These are phyloP conservation scores for Orgyia antiqua DNA, from an alignment of 2,888 invertebrate species.

Conservation along the genomic window DNA sequence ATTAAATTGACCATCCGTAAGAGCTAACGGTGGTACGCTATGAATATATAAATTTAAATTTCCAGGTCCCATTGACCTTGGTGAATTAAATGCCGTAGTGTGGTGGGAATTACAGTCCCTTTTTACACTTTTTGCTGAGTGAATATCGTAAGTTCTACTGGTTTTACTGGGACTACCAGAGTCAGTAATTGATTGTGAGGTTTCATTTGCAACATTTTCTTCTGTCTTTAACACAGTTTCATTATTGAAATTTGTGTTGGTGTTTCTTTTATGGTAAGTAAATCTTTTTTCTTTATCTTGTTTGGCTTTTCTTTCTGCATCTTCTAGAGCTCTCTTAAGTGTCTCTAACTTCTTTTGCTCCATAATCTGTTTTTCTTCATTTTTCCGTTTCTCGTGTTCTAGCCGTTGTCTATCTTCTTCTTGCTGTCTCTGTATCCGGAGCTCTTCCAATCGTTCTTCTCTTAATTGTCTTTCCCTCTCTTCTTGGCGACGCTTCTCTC, in stretches of 20 bases:
- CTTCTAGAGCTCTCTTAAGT: constrained; percentile 86
- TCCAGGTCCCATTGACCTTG: constrained; percentile 57
- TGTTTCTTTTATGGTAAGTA: constrained; percentile 46
- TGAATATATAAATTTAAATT: constrained; percentile 66
- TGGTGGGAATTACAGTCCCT: constrained; percentile 58
- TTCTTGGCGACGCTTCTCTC: constrained; percentile 84
- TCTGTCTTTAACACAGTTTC: constrained; percentile 36
- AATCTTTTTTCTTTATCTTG: constrained; percentile 80
- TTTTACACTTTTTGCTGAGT: constrained; percentile 60
- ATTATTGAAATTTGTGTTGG: constrained; percentile 25
- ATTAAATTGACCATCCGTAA: constrained; percentile 63
- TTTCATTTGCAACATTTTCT: constrained; percentile 33
- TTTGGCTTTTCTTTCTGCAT: constrained; percentile 85
- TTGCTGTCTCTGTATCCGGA: constrained; percentile 85
- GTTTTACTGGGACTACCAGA: constrained; percentile 57
- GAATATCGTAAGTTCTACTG: constrained; percentile 60
- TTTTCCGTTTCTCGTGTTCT: constrained; percentile 83
- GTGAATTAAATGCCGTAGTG: constrained; percentile 63
- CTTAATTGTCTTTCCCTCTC: constrained; percentile 85
- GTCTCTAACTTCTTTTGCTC: constrained; percentile 86
- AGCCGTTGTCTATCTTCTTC: constrained; percentile 82
- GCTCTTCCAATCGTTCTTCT: constrained; percentile 90
- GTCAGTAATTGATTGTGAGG: constrained; percentile 29
- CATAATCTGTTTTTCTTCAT: constrained; percentile 83
- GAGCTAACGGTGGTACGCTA: constrained; percentile 59